Percentiles rank a stretch among this genome's conserved stretches.
Evolutionary conservation across 2,888 invertebrate species (phyloP).

Genomic region (Caradrina kadenii): DNA sequence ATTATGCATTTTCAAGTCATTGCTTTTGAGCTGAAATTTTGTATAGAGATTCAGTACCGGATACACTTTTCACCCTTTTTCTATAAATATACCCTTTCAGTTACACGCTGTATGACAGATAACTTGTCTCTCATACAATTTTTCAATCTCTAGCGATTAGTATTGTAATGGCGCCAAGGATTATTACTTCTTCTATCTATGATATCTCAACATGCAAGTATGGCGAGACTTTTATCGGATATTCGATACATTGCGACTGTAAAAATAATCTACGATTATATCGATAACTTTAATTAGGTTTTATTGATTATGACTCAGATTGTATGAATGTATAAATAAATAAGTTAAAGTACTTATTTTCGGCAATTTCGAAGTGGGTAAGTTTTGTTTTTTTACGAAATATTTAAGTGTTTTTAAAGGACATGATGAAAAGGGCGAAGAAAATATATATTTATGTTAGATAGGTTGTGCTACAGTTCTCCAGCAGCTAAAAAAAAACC

Average conservation of each 20-base stretch:
- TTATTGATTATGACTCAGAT: not conserved
- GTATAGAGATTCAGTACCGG: too few species aligned
- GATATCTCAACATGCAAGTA: conserved; percentile 19
- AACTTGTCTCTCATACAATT: not conserved
- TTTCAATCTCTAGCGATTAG: not conserved
- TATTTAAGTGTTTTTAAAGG: too few species aligned
- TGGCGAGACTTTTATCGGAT: conserved; percentile 16
- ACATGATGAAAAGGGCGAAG: too few species aligned
- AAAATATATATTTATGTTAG: too few species aligned
- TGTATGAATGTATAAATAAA: not conserved
- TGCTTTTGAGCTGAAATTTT: too few species aligned
- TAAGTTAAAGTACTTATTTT: not conserved
- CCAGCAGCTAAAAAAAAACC: not conserved
- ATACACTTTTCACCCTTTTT: too few species aligned
- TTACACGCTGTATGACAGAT: too few species aligned
- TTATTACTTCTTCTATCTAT: not conserved
- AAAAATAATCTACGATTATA: conserved; percentile 3
- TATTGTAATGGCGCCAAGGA: conserved; percentile 21
- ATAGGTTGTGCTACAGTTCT: too few species aligned
- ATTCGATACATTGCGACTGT: conserved; percentile 11
- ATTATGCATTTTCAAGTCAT: too few species aligned
- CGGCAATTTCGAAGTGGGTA: too few species aligned
- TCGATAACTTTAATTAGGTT: conserved; percentile 20
- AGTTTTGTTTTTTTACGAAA: too few species aligned
- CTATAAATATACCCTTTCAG: too few species aligned